phyloP scores from a whole-genome alignment of 1,140 invertebrate genomes.

The Onthophagus taurus region DNA sequence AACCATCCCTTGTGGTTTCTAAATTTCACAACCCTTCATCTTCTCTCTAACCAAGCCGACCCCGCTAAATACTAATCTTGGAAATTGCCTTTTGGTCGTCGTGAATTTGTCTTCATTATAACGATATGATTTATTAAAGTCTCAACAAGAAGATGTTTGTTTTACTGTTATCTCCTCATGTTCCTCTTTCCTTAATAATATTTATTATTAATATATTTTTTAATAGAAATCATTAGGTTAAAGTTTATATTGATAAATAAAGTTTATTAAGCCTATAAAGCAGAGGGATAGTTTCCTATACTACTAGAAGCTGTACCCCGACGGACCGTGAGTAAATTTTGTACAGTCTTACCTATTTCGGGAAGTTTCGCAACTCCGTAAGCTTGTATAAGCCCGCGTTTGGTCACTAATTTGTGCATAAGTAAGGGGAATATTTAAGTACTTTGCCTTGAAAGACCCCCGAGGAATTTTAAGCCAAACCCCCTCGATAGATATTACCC shows the following conservation, averaged over 20 bases:
- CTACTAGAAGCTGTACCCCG: too few relatives aligned
- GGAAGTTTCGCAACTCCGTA: conserved; percentile 13
- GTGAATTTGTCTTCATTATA: conserved; percentile 20
- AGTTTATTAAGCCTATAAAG: neutral
- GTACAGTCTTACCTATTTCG: conserved; percentile 5
- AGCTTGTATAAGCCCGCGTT: conserved; percentile 15
- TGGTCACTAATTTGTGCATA: conserved; percentile 15
- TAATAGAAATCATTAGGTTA: too few relatives aligned
- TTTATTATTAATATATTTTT: too few relatives aligned
- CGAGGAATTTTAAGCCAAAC: conserved; percentile 12
- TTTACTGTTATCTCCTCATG: too few relatives aligned
- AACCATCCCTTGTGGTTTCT: too few relatives aligned
- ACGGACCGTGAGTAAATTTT: too few relatives aligned
- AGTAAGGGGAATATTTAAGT: conserved; percentile 15
- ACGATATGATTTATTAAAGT: conserved; percentile 16
- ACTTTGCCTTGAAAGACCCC: conserved; percentile 15
- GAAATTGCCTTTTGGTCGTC: conserved; percentile 19
- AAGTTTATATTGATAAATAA: too few relatives aligned
- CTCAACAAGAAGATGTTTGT: neutral
- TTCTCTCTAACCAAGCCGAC: too few relatives aligned
- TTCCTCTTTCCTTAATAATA: too few relatives aligned
- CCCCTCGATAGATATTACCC: too few relatives aligned
- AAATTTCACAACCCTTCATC: too few relatives aligned
- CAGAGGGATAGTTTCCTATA: too few relatives aligned
- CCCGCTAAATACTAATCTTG: conserved; percentile 23